phyloP scores from a whole-genome alignment of 2,113 vertebrate genomes.

The Condylura cristata region DNA sequence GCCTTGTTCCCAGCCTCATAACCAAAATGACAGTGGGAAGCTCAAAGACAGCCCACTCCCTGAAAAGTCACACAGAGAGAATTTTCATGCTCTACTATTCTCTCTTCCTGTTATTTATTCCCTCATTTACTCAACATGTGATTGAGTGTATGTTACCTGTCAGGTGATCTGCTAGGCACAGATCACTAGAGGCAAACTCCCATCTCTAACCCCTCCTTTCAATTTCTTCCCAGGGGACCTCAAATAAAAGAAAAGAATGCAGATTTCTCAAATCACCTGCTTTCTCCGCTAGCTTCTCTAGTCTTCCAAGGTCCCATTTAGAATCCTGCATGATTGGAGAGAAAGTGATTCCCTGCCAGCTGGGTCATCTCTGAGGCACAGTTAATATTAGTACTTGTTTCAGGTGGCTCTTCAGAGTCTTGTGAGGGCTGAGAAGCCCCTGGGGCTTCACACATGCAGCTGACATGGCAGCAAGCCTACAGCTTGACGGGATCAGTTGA shows the following conservation, averaged over 20 bases:
- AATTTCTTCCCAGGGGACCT: background rate
- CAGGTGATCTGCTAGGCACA: background rate
- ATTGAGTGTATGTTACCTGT: background rate
- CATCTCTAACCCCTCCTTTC: background rate
- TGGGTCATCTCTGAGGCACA: background rate
- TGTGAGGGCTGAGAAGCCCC: slow-evolving; percentile 59
- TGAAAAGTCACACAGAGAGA: background rate
- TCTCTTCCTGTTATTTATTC: background rate
- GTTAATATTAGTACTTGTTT: slow-evolving; percentile 38
- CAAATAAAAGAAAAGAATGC: background rate
- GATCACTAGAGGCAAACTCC: background rate
- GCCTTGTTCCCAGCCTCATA: background rate
- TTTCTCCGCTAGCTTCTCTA: slow-evolving; percentile 5
- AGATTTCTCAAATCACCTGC: background rate
- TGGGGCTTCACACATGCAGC: slow-evolving; percentile 39
- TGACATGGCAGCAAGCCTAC: background rate
- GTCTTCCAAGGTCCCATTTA: background rate
- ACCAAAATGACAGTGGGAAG: background rate
- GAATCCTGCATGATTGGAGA: background rate
- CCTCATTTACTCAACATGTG: background rate
- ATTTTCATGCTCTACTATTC: background rate
- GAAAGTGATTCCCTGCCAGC: slow-evolving; percentile 19
- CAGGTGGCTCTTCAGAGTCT: slow-evolving; percentile 31
- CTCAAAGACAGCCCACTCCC: background rate
- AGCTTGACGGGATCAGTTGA: slow-evolving; percentile 25